Evolutionary conservation across 1,140 invertebrate genomes (phyloP), one percentile per base, ranked within the genome.

Genomic region (Choristoneura fumiferana): DNA sequence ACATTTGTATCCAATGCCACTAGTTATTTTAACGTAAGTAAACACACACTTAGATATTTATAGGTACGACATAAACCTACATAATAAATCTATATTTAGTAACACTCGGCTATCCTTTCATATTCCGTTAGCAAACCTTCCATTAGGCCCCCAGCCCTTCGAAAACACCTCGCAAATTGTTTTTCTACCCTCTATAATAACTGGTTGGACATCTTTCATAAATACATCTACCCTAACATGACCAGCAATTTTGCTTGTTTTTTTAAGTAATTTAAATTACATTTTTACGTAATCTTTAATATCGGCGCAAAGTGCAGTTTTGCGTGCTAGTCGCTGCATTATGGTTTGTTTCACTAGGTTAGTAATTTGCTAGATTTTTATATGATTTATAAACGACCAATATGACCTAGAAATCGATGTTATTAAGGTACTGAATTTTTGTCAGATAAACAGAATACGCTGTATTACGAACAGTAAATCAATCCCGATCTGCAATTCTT

Each of bases 151-250:
- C 66, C 60, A 71, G 64, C 67, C 54, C 60, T 66, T 69, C 62
- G 33, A 54, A 65, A 55, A 69, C 72, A 66, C 69, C 72, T 73
- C 68, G 73, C 77, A 85, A 88, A 86, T 88, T 86, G 80, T 87
- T 88, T 29, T 83, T 81, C 70, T 68, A 76, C 84, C 81, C 83
- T 73, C 68, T 65, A 71, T 77, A 81, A 76, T 76, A 76, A 78
- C 74, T 75, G 71, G 58, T 64, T 77, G 79, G 81, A 83, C 81
- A 79, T 78, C 75, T 73, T 69, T 72, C 63, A 86, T 87, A 87
- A 87, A 87, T 87, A 83, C 83, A 79, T 76, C 69, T 59, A 18
- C 33, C 38, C 38, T 69, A 69, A 72, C 73, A 65, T 71, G 76
- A 76, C 72, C 71, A 39, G 72, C 70, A 64, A 71, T 77, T 76